Base-by-base conservation (phyloP, 2,797 vertebrate genomes). In the Limosa lapponica region DNA sequence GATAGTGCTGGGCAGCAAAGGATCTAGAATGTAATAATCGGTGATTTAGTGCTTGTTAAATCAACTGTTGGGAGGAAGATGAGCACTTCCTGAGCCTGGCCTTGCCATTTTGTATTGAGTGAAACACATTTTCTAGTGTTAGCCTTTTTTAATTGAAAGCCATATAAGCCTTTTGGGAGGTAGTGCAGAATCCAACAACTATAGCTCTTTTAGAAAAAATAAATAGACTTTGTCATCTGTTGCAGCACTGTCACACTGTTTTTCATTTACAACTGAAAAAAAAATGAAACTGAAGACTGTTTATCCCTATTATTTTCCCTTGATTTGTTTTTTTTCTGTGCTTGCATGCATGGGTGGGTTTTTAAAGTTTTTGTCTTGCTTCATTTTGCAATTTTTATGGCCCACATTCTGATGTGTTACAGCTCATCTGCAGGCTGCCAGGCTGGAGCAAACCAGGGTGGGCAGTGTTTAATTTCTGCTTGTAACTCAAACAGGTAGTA, bases 171-270 rank as follows among this genome's bases (percentile, higher is more conserved):
- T 73, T 95, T 67, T 66, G 39, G 78, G 89, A 89, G 15, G 30
- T 49, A 71, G 48, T 75, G 30, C 37, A 32, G 36, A 66, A 82
- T 66, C 88, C 88, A 93, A 52, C 25, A 87, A 70, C 43, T 89
- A 66, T 73, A 92, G 66, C 67, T 94, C 32, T 87, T 52, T 87
- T 51, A 73, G 55, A 80, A 71, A 87, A 94, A 90, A 92, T 55
- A 95, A 89, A 94, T 72, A 82, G 81, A 59, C 59, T 32, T 32
- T 94, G 82, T 90, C 74, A 93, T 87, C 90, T 91, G 20, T 92
- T 94, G 65, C 67, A 89, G 78, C 34, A 44, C 30, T 94, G 73
- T 77, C 55, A 66, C 78, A 77, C 9, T 89, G 81, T 18, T 93
- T 96, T 93, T 39, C 81, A 66, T 93, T 96, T 93, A 82, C 58